Conservation (phyloP, 2,888 invertebrate species). For the Melinaea marsaeus region DNA sequence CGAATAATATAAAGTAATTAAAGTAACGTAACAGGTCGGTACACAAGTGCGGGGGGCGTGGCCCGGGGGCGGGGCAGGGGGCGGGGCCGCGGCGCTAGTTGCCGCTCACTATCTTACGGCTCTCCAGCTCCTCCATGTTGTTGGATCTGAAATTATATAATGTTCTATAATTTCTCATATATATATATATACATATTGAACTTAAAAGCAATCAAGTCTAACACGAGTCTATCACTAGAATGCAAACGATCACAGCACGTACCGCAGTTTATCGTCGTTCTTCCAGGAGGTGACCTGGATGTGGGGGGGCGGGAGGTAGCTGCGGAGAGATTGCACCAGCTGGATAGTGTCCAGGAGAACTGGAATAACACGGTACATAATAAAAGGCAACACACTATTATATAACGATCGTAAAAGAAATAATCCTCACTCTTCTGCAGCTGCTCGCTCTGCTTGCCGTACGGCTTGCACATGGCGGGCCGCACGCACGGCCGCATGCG, state of each 20-base stretch:
- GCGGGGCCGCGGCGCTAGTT: slow-evolving; percentile 48
- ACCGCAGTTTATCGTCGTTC: slow-evolving; percentile 84
- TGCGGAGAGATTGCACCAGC: slow-evolving; percentile 89
- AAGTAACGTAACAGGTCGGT: slow-evolving; percentile 9
- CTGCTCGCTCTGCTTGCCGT: slow-evolving; percentile 93
- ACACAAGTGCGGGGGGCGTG: slow-evolving; percentile 6
- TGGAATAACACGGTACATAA: slow-evolving; percentile 41
- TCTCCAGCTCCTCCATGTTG: slow-evolving; percentile 74
- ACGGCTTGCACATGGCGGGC: slow-evolving; percentile 93
- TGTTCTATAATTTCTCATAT: neutral
- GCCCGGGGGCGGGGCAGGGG: neutral
- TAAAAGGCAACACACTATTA: too few species aligned
- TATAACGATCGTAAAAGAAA: neutral
- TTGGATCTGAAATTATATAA: slow-evolving; percentile 54
- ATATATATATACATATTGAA: neutral
- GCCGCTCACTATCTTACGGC: slow-evolving; percentile 73
- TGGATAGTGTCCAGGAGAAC: slow-evolving; percentile 92
- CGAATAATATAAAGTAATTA: neutral
- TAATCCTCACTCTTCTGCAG: slow-evolving; percentile 84
- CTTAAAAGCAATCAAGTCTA: slow-evolving; percentile 16
- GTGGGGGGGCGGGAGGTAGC: slow-evolving; percentile 91
- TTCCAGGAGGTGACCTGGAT: slow-evolving; percentile 94
- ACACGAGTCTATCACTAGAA: neutral
- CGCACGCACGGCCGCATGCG: slow-evolving; percentile 93
- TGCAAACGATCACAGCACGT: slow-evolving; percentile 1